Conservation (phyloP, 1,140 invertebrate species). For the Geopemphigus sp. region DNA sequence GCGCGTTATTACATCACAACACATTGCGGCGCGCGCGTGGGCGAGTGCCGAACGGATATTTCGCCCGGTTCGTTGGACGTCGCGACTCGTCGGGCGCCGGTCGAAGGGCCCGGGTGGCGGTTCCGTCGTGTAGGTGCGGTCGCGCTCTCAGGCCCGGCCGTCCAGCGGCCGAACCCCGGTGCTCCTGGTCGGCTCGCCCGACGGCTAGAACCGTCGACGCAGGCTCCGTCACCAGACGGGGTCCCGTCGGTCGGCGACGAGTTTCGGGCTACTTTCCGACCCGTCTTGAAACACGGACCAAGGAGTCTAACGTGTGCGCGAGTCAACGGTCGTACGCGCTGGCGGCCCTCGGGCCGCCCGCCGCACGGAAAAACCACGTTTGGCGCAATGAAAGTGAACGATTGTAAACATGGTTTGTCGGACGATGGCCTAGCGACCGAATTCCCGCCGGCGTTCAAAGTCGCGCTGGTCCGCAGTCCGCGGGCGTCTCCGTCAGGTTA, state of each 20-base stretch:
- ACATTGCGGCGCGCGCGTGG: too few species aligned
- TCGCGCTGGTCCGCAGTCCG: slow-evolving; percentile 33
- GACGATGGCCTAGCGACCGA: slow-evolving; percentile 31
- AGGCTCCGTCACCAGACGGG: slow-evolving; percentile 58
- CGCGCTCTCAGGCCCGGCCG: background rate
- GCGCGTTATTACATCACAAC: too few species aligned
- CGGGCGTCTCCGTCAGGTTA: slow-evolving; percentile 1
- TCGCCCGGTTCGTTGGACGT: background rate
- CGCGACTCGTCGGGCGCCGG: slow-evolving; percentile 6
- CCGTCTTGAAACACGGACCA: slow-evolving; percentile 94
- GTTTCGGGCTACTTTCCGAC: slow-evolving; percentile 68
- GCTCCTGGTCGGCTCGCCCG: slow-evolving; percentile 54
- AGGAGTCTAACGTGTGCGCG: slow-evolving; percentile 82
- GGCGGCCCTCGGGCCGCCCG: slow-evolving; percentile 51
- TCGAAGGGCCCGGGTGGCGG: slow-evolving; percentile 10
- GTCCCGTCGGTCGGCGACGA: slow-evolving; percentile 59
- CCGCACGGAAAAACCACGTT: slow-evolving; percentile 54
- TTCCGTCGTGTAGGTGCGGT: slow-evolving; percentile 12
- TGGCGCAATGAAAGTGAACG: slow-evolving; percentile 68
- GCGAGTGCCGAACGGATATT: too few species aligned
- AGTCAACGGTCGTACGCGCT: slow-evolving; percentile 69
- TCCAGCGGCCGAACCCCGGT: slow-evolving; percentile 16
- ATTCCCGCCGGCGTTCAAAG: slow-evolving; percentile 41
- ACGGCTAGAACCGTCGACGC: slow-evolving; percentile 55
- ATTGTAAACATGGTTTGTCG: too few species aligned